Percentiles rank a stretch among this genome's conserved stretches.
Evolutionary conservation across 1,140 invertebrate genomes (phyloP).

Genomic region (Penaeus chinensis): DNA sequence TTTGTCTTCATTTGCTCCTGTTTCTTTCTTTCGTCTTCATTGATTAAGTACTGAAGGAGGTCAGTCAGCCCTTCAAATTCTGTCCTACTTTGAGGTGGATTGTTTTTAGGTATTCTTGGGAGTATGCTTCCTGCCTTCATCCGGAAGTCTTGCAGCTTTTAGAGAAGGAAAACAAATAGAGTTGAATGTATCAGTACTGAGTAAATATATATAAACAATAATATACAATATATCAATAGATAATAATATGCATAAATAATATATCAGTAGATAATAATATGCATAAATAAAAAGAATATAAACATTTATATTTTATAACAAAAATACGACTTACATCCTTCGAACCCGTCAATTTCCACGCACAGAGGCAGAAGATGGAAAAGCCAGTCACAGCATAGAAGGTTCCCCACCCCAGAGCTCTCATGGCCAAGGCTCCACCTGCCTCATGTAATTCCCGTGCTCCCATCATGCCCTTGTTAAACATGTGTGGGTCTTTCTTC

Average conservation of each 20-base stretch:
- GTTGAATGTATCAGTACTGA: background rate
- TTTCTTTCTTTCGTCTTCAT: constrained; percentile 58
- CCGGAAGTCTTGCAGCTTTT: constrained; percentile 70
- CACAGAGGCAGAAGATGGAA: constrained; percentile 81
- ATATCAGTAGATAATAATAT: background rate
- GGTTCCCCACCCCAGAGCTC: constrained; percentile 88
- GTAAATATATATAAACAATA: background rate
- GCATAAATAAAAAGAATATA: background rate
- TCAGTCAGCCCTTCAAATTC: constrained; percentile 87
- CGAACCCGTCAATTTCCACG: constrained; percentile 91
- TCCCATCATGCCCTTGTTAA: constrained; percentile 79
- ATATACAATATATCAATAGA: background rate
- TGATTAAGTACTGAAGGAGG: constrained; percentile 78
- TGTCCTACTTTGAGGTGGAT: constrained; percentile 83
- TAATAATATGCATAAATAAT: no score
- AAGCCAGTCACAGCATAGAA: constrained; percentile 87
- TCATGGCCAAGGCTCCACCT: constrained; percentile 81
- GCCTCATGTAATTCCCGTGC: constrained; percentile 78
- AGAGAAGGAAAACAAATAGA: background rate
- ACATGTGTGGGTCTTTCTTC: constrained; percentile 83
- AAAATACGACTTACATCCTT: constrained; percentile 74
- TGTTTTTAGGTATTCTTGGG: constrained; percentile 82
- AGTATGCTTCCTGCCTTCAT: constrained; percentile 72
- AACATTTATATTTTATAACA: background rate
- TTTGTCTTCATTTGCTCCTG: background rate